Evolutionary conservation across 92 coral and sea anemone genomes (phyloP), one percentile per base, ranked within the genome.

Genomic region (Parazoanthus swiftii): DNA sequence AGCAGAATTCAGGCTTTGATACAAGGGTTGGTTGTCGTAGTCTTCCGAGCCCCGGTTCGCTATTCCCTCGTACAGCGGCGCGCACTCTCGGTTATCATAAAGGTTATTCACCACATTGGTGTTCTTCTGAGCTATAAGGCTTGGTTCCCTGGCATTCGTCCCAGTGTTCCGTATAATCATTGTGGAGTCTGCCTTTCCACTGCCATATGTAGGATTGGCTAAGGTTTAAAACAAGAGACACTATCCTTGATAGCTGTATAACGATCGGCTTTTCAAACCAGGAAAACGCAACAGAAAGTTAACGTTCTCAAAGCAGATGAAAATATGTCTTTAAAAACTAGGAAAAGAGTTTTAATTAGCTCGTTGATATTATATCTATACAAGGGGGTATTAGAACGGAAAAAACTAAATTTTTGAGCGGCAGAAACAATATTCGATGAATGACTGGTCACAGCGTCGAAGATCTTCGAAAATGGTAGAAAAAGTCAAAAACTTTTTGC

Each of bases 1-100:
- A 26, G 87, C 67, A 7, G 87, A 84, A 44, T 84, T 71, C 63
- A 84, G 56, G 43, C 87, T 84, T 33, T 84, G 66, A 50, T 84
- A 84, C 87, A 84, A 29, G 23, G 87, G 79, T 20, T 70, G 87
- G 63, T 66, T 82, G 76, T 42, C 59, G 35, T 26, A 14, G 67
- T 48, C 87, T 29, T 18, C 79, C 16, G 79, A 35, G n/a, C 65
- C 44, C 16, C 23, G 67, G 46, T 74, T 25, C 1, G 79, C 36
- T 14, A 84, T 21, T 13, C 87, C 87, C 59, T 84, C 77, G 66
- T 84, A 84, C n/a, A 84, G 20, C 3, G 86, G 77, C 14, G 65
- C 77, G 23, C 67, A 26, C 36, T 84, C 79, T 48, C 48, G 39
- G 10, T 71, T 84, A 16, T 84, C 79, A 35, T 84, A 71, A 21